These are phyloP conservation scores for Aix galericulata DNA, from an alignment of 2,113 vertebrate species.

Conservation along the genomic window DNA sequence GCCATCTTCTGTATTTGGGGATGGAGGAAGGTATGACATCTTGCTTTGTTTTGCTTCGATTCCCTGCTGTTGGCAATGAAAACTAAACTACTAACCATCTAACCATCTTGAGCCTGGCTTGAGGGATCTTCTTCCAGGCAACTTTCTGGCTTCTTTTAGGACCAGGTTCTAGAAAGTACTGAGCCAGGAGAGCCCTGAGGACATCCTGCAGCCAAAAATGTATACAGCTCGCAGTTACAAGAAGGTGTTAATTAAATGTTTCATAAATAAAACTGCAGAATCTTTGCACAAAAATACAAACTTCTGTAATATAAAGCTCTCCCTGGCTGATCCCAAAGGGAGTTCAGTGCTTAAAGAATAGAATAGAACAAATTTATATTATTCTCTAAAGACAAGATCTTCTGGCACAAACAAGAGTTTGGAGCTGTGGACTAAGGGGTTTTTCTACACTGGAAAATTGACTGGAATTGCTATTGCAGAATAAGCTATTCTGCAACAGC, in stretches of 20 bases:
- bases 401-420: slow-evolving; percentile 17
- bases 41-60: background rate
- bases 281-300: background rate
- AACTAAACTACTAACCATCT: background rate
- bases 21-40: background rate
- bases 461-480: slow-evolving; percentile 46
- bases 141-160: background rate
- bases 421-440: background rate
- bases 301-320: background rate
- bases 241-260: background rate
- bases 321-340: background rate
- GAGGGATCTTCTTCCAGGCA: background rate
- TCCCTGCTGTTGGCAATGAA: background rate
- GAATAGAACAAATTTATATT: slow-evolving; percentile 1
- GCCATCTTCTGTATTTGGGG: background rate
- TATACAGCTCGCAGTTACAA: background rate
- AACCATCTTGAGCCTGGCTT: background rate
- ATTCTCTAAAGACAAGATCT: slow-evolving; percentile 1
- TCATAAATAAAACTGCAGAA: background rate
- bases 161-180: background rate
- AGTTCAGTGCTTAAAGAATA: slow-evolving; percentile 6
- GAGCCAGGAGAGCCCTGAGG: background rate
- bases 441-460: slow-evolving; percentile 14
- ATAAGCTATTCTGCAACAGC: slow-evolving; percentile 20
- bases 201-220: background rate